Evolutionary conservation across 2,888 invertebrate genomes (phyloP), one percentile per base, ranked within the genome.

Genomic region (Phyllotreta cruciferae): DNA sequence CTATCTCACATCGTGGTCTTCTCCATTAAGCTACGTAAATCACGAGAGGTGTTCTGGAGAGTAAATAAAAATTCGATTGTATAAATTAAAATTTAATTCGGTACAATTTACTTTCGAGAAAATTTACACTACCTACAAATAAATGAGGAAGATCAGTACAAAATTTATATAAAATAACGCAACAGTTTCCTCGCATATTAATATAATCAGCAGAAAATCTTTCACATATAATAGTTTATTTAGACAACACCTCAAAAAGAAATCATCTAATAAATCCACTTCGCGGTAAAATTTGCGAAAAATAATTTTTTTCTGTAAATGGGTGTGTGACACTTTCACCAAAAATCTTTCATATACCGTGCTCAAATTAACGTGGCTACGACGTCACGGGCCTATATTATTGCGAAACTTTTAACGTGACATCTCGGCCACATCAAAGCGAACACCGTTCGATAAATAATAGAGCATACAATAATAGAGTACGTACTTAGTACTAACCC

Each of bases 121-220:
- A 67, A 65, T 65, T 47, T 66, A 68, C 64, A 63, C 60, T 64
- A 60, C 61, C 34, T 64, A 45, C 57, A 62, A 68, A 68, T 64
- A 64, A 66, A 60, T 39, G 58, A 52, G 54, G 62, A 58, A 56
- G 47, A 60, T 56, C 64, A 63, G 68, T 68, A 68, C 57, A 68
- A 68, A 68, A 68, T 61, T 47, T 64, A 66, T 66, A 68, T 68
- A 68, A 68, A 68, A 68, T 64, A 68, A 68, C 58, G 56, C 60
- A 62, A 67, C 53, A 54, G 57, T 53, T 56, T 56, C 49, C 57
- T 63, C 58, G 64, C 50, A 53, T 37, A 62, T 34, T 39, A 56
- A 44, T 60, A 55, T 64, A 62, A 49, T 61, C 50, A 60, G 63
- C 56, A 45, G 47, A 56, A 56, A 56, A 45, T 13, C 56, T 45